Conservation (phyloP, 2,113 vertebrate species). For the Apeltes quadracus region DNA sequence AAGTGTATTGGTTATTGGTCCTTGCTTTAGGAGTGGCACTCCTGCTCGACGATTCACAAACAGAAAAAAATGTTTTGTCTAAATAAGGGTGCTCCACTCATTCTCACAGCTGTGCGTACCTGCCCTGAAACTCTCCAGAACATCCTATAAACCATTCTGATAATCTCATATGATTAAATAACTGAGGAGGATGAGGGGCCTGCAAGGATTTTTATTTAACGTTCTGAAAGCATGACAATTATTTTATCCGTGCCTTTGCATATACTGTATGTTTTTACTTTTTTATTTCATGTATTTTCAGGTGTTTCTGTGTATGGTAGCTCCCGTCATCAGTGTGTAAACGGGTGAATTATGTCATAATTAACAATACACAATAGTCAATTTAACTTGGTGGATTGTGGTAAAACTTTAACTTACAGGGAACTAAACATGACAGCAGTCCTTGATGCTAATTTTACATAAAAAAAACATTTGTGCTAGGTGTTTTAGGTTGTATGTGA, state of each 20-base stretch:
- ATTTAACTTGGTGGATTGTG: too few relatives aligned
- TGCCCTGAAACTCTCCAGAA: neutral
- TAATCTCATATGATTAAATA: neutral
- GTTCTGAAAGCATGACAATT: neutral
- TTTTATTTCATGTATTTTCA: neutral
- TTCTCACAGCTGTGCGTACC: neutral
- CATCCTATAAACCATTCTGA: neutral
- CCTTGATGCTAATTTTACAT: neutral
- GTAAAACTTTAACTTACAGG: neutral
- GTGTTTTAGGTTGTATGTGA: neutral
- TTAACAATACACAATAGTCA: too few relatives aligned
- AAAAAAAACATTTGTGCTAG: neutral
- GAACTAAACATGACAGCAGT: neutral
- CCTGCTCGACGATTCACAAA: neutral
- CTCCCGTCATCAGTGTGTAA: too few relatives aligned
- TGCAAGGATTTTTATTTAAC: neutral
- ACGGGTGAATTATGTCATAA: too few relatives aligned
- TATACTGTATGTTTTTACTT: neutral
- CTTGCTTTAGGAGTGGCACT: neutral
- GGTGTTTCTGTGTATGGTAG: too few relatives aligned
- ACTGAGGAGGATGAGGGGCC: neutral
- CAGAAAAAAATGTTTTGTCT: neutral
- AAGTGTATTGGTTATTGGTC: neutral
- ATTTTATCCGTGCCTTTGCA: constrained; percentile 1
- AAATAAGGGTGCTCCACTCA: neutral